These are phyloP conservation scores for Ormyrus rosae DNA, from an alignment of 2,888 invertebrate species.

Conservation along the genomic window DNA sequence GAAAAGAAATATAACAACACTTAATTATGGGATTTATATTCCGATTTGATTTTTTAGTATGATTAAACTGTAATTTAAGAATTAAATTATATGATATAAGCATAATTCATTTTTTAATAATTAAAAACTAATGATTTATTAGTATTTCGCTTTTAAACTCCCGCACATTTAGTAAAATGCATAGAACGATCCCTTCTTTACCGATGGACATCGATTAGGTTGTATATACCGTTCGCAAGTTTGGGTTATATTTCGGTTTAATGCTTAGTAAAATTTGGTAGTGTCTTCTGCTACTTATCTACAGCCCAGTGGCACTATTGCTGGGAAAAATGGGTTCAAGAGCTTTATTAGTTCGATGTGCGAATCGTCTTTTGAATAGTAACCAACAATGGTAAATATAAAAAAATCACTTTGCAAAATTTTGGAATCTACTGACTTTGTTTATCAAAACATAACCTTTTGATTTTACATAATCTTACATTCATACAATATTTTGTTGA, in stretches of 20 bases:
- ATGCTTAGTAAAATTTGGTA: slow-evolving; percentile 26
- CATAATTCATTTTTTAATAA: too few species aligned
- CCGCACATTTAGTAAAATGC: too few species aligned
- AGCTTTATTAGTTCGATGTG: slow-evolving; percentile 35
- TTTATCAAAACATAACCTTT: slow-evolving; percentile 45
- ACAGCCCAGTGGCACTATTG: slow-evolving; percentile 4
- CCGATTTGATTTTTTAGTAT: too few species aligned
- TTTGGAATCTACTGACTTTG: not conserved
- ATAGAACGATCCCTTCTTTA: not conserved
- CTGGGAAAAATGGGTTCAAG: slow-evolving; percentile 49
- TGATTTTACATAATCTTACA: slow-evolving; percentile 47
- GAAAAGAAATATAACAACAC: too few species aligned
- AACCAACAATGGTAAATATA: slow-evolving; percentile 44
- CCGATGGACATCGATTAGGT: not conserved
- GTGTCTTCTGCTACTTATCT: slow-evolving; percentile 49
- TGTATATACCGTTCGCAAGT: too few species aligned
- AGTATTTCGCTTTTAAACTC: not conserved
- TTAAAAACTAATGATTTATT: too few species aligned
- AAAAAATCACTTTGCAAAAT: not conserved
- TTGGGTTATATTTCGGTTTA: not conserved
- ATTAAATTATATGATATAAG: too few species aligned
- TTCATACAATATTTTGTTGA: slow-evolving; percentile 1
- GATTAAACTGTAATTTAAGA: too few species aligned
- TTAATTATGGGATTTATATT: too few species aligned
- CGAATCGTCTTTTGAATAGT: slow-evolving; percentile 24